Base-by-base conservation (phyloP, 2,888 invertebrate species). In the Germaria angustata region DNA sequence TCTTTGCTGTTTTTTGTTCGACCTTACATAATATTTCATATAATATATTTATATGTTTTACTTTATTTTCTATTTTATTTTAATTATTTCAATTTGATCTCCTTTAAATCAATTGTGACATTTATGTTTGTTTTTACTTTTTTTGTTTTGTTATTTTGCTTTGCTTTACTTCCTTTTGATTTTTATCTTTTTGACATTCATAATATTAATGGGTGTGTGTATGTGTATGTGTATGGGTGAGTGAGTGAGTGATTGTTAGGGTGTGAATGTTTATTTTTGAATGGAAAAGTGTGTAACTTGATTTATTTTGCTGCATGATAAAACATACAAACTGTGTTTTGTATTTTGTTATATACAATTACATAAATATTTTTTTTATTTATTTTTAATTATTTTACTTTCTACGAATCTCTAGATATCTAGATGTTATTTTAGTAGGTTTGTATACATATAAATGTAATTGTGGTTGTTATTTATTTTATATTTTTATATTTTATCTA, bases 21-120 rank as follows among this genome's bases (percentile, higher is more conserved):
- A 79, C 79, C 79, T 81, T 84, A 84, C 71, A 76, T 75, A 84
- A 59, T 77, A 80, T 77, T 80, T 79, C 69, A 63, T 80, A 82
- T 84, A 75, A 80, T 84, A 71, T 84, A 73, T 51, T 68, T 51
- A 28, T 28, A 5, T 51, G 51, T 32, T 78, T 59, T 57, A 57
- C 44, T 41, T 73, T 71, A 72, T 51, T 39, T 72, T 53, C 63
- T 63, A 61, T 73, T 71, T 77, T 51, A 72, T 68, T 76, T 80
- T 68, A 76, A 81, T 78, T 78, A 73, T 41, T 78, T 81, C 17
- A 71, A 71, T 80, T 83, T 76, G 66, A 80, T 83, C 72, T 76
- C 46, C 9, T 83, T 80, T 80, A 49, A 76, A 80, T 75, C 80
- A 80, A 72, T 80, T 83, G 57, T 76, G 76, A 80, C 76, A 76